Evolutionary conservation across 2,888 invertebrate species (phyloP).

Genomic region (Ormyrus rosae): DNA sequence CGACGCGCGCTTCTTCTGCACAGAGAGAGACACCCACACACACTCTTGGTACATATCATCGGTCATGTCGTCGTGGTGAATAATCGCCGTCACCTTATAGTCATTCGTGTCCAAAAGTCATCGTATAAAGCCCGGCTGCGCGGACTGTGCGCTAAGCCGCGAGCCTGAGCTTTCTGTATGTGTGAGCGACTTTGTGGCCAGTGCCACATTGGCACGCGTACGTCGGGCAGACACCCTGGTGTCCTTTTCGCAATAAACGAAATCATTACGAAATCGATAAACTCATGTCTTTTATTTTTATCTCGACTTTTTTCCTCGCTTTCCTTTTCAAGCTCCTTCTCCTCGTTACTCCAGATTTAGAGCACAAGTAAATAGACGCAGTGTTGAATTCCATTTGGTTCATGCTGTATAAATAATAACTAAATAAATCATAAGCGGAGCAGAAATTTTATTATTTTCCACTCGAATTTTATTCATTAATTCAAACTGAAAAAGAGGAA

Average conservation of each 20-base stretch:
- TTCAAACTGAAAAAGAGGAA: no score
- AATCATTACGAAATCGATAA: conserved; percentile 69
- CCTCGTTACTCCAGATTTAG: no score
- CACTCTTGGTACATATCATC: conserved; percentile 68
- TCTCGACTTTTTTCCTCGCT: background rate
- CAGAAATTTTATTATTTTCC: no score
- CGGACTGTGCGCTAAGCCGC: background rate
- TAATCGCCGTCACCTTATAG: conserved; percentile 73
- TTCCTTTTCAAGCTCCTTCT: background rate
- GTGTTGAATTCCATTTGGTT: no score
- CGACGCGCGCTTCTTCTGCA: conserved; percentile 11
- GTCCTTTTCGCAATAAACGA: conserved; percentile 75
- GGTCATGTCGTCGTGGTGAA: conserved; percentile 71
- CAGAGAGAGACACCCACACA: conserved; percentile 11
- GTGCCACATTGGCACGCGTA: conserved; percentile 71
- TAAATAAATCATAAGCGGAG: no score
- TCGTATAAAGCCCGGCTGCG: conserved; percentile 59
- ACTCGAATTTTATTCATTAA: no score
- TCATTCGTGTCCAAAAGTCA: conserved; percentile 73
- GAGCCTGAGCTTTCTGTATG: background rate
- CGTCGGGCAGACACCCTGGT: conserved; percentile 67
- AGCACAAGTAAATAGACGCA: no score
- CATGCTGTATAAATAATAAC: no score
- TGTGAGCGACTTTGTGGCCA: conserved; percentile 23
- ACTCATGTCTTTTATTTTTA: conserved; percentile 20